These are phyloP conservation scores for Autographa gamma DNA, from an alignment of 2,888 invertebrate genomes.

Conservation along the genomic window DNA sequence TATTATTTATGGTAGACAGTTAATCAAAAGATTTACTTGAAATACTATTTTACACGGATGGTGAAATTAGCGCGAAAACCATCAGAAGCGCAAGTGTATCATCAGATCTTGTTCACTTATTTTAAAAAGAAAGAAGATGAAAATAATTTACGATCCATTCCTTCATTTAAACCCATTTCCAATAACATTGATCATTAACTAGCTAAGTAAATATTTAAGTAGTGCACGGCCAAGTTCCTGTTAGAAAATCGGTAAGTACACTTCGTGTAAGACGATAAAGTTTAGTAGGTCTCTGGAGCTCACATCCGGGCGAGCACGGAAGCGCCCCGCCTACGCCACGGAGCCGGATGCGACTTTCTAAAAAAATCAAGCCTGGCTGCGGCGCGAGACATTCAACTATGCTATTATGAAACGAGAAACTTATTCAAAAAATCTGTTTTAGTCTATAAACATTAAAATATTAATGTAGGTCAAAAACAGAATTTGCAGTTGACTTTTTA, in stretches of 20 bases:
- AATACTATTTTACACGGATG: not conserved
- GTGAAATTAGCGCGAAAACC: not conserved
- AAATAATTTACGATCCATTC: not conserved
- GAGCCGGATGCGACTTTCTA: constrained; percentile 88
- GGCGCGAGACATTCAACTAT: constrained; percentile 57
- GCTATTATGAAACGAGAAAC: constrained; percentile 24
- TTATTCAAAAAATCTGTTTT: constrained; percentile 6
- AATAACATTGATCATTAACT: not conserved
- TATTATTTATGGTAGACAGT: too few relatives aligned
- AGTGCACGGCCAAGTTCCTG: constrained; percentile 38
- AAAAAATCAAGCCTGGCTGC: constrained; percentile 81
- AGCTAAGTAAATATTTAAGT: constrained; percentile 13
- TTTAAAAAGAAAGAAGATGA: too few relatives aligned
- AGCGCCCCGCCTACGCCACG: constrained; percentile 77
- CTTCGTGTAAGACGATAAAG: constrained; percentile 57
- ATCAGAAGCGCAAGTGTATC: not conserved
- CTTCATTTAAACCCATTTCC: not conserved
- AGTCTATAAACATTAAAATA: not conserved
- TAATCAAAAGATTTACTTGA: too few relatives aligned
- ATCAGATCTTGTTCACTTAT: too few relatives aligned
- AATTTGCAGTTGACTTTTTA: not conserved
- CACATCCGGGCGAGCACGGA: constrained; percentile 82
- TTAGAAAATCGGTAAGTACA: constrained; percentile 52
- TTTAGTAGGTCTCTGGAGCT: constrained; percentile 75
- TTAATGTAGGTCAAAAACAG: not conserved